A percentile compares a stretch with the other conserved stretches of the same genome.
Evolutionary conservation across 2,113 vertebrate genomes (phyloP).

Genomic region (Saccopteryx bilineata): DNA sequence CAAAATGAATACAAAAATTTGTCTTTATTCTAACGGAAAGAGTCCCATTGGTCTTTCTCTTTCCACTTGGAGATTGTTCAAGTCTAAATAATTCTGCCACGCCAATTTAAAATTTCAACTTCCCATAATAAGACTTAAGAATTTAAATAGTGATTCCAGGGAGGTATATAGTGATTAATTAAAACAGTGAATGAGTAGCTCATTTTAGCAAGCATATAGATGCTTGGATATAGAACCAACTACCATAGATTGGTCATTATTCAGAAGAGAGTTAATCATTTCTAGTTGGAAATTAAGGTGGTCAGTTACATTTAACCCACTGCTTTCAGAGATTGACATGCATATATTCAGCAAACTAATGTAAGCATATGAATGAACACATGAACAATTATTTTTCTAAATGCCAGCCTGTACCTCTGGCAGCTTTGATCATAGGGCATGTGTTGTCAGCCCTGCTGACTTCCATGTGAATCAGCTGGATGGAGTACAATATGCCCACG

Average conservation of each 20-base stretch:
- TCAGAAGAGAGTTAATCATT: conserved; percentile 28
- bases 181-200: conserved; percentile 14
- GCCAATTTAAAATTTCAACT: conserved; percentile 40
- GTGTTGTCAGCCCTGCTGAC: background rate
- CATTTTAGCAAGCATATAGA: conserved; percentile 13
- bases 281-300: background rate
- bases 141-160: conserved; percentile 18
- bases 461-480: background rate
- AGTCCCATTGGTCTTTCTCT: background rate
- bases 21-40: background rate
- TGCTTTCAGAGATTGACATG: background rate
- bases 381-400: conserved; percentile 4
- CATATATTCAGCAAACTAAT: background rate
- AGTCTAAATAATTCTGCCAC: background rate
- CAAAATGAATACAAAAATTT: background rate
- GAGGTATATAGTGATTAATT: conserved; percentile 26
- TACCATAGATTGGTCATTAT: background rate
- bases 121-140: background rate
- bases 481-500: no score
- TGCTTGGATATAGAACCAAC: background rate
- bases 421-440: background rate
- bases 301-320: background rate
- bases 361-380: conserved; percentile 9
- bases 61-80: background rate
- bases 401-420: background rate